These are phyloP conservation scores for Drosophila koepferae DNA, from an alignment of 2,888 invertebrate genomes.

Conservation along the genomic window DNA sequence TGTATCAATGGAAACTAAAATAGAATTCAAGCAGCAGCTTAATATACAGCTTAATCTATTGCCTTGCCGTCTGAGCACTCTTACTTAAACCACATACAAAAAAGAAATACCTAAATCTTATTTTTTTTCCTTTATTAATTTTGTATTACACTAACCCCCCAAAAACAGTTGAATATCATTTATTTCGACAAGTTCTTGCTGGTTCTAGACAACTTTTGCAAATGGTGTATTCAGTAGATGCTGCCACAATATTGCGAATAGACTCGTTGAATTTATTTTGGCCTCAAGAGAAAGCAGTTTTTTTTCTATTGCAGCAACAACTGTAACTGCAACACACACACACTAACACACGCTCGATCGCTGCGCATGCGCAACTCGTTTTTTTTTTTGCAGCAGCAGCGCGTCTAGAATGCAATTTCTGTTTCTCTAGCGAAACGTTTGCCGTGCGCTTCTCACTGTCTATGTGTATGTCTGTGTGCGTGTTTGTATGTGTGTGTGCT, in stretches of 20 bases:
- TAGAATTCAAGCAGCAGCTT: neutral
- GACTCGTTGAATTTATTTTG: slow-evolving; percentile 69
- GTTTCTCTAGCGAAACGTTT: slow-evolving; percentile 66
- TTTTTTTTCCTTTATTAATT: slow-evolving; percentile 4
- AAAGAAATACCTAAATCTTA: neutral
- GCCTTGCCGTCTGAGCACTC: neutral
- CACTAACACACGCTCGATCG: slow-evolving; percentile 28
- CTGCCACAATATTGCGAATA: slow-evolving; percentile 65
- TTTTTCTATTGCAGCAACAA: slow-evolving; percentile 64
- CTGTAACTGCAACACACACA: slow-evolving; percentile 55
- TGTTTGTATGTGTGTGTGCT: slow-evolving; percentile 48
- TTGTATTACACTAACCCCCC: slow-evolving; percentile 18
- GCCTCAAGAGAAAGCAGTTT: slow-evolving; percentile 79
- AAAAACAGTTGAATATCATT: slow-evolving; percentile 7
- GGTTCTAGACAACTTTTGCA: slow-evolving; percentile 46
- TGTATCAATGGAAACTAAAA: neutral
- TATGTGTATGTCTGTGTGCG: slow-evolving; percentile 51
- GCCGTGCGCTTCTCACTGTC: slow-evolving; percentile 43
- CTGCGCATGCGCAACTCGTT: slow-evolving; percentile 71
- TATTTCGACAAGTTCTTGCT: slow-evolving; percentile 48
- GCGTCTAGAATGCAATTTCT: slow-evolving; percentile 74
- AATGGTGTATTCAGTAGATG: slow-evolving; percentile 48
- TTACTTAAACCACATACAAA: neutral
- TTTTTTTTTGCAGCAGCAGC: slow-evolving; percentile 34
- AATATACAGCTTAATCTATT: neutral